phyloP scores from a whole-genome alignment of 92 coral and sea anemone species.

The Anthopleura xanthogrammica region DNA sequence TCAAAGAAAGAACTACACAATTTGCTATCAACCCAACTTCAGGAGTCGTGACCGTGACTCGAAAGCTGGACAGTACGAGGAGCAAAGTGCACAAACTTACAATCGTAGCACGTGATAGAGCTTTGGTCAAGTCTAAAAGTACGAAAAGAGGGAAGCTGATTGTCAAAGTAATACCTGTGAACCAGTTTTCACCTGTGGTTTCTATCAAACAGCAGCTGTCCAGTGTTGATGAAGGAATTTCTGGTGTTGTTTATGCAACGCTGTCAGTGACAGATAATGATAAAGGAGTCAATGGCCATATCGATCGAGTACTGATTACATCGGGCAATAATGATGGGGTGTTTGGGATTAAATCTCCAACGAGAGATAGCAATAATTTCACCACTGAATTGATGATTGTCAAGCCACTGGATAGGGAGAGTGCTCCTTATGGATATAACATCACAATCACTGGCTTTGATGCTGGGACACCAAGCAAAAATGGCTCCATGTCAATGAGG shows the following conservation, averaged over 20 bases:
- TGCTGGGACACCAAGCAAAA: constrained; percentile 76
- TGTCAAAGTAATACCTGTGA: constrained; percentile 64
- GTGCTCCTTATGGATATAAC: constrained; percentile 46
- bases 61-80: constrained; percentile 51
- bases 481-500: constrained; percentile 51
- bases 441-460: constrained; percentile 77
- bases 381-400: constrained; percentile 43
- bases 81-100: constrained; percentile 51
- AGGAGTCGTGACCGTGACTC: constrained; percentile 79
- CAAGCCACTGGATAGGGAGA: constrained; percentile 73
- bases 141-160: constrained; percentile 58
- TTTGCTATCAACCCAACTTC: constrained; percentile 82
- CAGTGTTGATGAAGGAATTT: constrained; percentile 49
- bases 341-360: constrained; percentile 63
- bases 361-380: constrained; percentile 47
- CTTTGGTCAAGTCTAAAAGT: constrained; percentile 49
- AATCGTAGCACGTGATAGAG: constrained; percentile 61
- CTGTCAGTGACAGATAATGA: constrained; percentile 74
- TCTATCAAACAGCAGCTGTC: constrained; percentile 52
- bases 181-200: constrained; percentile 76
- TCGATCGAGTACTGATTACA: constrained; percentile 72
- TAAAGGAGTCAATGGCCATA: constrained; percentile 73
- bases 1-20: constrained; percentile 53
- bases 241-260: constrained; percentile 59
- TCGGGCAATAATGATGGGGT: constrained; percentile 66